Percentiles rank a stretch among this genome's conserved stretches.
Conservation (phyloP, 2,888 invertebrate species). For the Ariolimax columbianus region DNA sequence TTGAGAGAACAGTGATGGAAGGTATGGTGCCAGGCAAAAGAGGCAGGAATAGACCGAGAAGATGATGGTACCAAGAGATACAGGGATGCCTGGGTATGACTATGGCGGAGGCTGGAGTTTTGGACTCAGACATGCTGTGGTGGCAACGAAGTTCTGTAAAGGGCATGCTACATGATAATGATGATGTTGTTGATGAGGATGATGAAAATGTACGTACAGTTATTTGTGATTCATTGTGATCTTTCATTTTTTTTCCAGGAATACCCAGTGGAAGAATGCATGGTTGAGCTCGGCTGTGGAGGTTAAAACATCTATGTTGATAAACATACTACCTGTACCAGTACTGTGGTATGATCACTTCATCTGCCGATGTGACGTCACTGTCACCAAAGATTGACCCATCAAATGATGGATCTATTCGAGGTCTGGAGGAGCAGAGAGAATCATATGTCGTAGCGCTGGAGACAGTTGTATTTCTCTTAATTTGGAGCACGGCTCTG, state of each 20-base stretch:
- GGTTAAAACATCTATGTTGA: neutral
- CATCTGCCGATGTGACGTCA: neutral
- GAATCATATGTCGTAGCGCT: slow-evolving; percentile 19
- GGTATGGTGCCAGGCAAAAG: too few species aligned
- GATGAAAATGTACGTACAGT: too few species aligned
- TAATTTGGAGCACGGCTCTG: slow-evolving; percentile 64
- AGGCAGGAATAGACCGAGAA: too few species aligned
- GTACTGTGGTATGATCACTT: neutral
- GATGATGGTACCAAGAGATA: too few species aligned
- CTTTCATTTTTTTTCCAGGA: neutral
- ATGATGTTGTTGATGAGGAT: too few species aligned
- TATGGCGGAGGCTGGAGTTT: too few species aligned
- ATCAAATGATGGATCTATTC: slow-evolving; percentile 28
- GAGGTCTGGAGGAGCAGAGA: slow-evolving; percentile 10
- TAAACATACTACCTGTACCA: neutral
- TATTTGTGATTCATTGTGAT: too few species aligned
- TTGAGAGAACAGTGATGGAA: too few species aligned
- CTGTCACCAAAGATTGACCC: neutral
- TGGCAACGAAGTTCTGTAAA: too few species aligned
- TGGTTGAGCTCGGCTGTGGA: neutral
- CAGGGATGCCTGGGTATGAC: too few species aligned
- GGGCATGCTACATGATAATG: too few species aligned
- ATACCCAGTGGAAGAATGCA: neutral
- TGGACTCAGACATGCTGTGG: too few species aligned
- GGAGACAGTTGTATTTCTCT: slow-evolving; percentile 51